These are phyloP conservation scores for Lycorma delicatula DNA, from an alignment of 1,140 invertebrate genomes.

Conservation along the genomic window DNA sequence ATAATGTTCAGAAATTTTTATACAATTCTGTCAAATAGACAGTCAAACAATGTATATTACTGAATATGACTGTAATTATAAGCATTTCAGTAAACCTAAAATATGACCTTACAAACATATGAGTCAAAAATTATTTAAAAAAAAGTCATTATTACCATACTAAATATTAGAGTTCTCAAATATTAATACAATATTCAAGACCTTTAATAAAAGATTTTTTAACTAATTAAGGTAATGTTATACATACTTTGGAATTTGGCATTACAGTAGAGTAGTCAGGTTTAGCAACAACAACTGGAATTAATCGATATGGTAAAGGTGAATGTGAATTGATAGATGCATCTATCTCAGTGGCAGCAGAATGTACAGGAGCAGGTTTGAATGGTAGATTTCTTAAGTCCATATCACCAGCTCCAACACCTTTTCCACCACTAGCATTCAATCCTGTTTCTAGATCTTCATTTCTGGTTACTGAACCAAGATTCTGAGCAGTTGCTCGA, in stretches of 20 bases:
- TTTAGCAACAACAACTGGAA: slow-evolving; percentile 13
- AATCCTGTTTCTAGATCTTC: too few relatives aligned
- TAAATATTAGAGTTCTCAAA: background rate
- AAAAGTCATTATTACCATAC: background rate
- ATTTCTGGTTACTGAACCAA: too few relatives aligned
- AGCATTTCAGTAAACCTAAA: background rate
- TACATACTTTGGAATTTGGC: slow-evolving; percentile 8
- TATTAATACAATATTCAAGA: background rate
- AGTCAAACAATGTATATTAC: too few relatives aligned
- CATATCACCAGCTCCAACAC: too few relatives aligned
- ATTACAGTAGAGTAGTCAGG: slow-evolving; percentile 22
- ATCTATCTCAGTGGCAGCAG: slow-evolving; percentile 75
- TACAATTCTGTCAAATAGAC: too few relatives aligned
- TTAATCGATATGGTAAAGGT: slow-evolving; percentile 36
- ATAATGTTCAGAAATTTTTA: too few relatives aligned
- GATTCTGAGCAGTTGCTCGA: too few relatives aligned
- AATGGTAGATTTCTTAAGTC: slow-evolving; percentile 63
- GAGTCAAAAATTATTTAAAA: background rate
- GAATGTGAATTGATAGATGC: slow-evolving; percentile 68
- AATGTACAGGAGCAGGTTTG: slow-evolving; percentile 64
- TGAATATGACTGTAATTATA: background rate
- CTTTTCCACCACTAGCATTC: too few relatives aligned
- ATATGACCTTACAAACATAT: background rate
- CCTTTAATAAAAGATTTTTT: too few relatives aligned
- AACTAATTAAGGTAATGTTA: too few relatives aligned